Evolutionary conservation across 2,113 vertebrate genomes (phyloP).

Genomic region (Rutilus rutilus): DNA sequence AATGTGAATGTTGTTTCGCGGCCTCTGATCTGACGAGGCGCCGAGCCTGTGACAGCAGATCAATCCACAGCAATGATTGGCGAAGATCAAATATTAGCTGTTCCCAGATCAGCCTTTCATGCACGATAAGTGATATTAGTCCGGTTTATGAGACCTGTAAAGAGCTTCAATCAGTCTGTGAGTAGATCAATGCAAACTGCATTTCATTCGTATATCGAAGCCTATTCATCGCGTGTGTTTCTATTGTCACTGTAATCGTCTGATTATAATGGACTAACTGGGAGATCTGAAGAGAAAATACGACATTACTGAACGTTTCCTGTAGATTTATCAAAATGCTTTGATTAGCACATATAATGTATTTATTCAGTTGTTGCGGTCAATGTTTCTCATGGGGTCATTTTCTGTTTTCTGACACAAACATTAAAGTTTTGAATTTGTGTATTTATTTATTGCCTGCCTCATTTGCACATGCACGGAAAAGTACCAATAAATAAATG

Average conservation of each 20-base stretch:
- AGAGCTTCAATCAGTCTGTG: not conserved
- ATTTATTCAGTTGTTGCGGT: not conserved
- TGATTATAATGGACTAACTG: not conserved
- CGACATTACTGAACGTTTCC: not conserved
- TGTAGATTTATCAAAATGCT: not conserved
- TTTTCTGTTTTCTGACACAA: not conserved
- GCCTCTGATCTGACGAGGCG: conserved; percentile 62
- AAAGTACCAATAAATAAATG: no score
- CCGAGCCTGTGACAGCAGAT: conserved; percentile 68
- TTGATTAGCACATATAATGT: not conserved
- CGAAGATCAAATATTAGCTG: conserved; percentile 79
- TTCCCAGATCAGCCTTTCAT: conserved; percentile 71
- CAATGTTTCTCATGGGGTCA: not conserved
- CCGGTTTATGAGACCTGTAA: not conserved
- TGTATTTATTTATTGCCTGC: no score
- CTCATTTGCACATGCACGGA: no score
- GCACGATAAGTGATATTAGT: conserved; percentile 43
- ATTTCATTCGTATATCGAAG: no score
- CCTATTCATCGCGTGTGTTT: no score
- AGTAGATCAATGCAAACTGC: not conserved
- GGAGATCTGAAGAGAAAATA: not conserved
- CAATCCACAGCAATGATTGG: conserved; percentile 81
- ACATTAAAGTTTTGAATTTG: not conserved
- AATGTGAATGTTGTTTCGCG: no score
- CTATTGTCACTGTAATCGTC: not conserved